Evolutionary conservation across 1,140 invertebrate species (phyloP).

Genomic region (Phymastichus coffea): DNA sequence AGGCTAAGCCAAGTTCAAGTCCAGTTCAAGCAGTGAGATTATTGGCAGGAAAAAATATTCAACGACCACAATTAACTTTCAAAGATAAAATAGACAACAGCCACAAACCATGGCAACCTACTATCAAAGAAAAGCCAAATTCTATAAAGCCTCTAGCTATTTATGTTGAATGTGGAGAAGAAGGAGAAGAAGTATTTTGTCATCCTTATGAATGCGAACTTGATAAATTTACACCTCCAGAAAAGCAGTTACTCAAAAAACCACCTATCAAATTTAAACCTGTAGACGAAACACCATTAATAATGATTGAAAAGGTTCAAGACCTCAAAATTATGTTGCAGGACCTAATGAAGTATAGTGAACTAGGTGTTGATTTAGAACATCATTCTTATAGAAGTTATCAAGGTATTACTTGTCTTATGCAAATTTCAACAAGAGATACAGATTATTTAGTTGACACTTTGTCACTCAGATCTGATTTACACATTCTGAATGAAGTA

Average conservation of each 20-base stretch:
- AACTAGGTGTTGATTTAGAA: constrained; percentile 88
- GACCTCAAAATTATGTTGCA: constrained; percentile 68
- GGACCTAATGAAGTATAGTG: constrained; percentile 65
- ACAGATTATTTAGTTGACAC: constrained; percentile 93
- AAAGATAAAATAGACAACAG: constrained; percentile 85
- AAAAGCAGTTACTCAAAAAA: constrained; percentile 53
- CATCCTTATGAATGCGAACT: constrained; percentile 93
- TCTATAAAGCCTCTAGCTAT: constrained; percentile 77
- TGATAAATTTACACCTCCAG: constrained; percentile 64
- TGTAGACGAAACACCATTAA: constrained; percentile 66
- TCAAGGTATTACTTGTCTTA: constrained; percentile 86
- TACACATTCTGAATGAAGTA: constrained; percentile 84
- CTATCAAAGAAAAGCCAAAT: constrained; percentile 86
- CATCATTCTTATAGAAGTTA: constrained; percentile 84
- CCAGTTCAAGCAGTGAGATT: constrained; percentile 58
- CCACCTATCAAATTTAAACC: constrained; percentile 54
- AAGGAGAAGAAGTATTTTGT: constrained; percentile 55
- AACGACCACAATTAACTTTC: constrained; percentile 82
- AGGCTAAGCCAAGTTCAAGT: not conserved
- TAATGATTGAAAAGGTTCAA: constrained; percentile 67
- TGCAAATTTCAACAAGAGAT: constrained; percentile 88
- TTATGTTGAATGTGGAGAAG: constrained; percentile 66
- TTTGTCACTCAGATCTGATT: constrained; percentile 75
- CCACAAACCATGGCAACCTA: constrained; percentile 73
- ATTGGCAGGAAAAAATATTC: constrained; percentile 73